Evolutionary conservation across 1,140 invertebrate species (phyloP).

Genomic region (Coptotermes formosanus): DNA sequence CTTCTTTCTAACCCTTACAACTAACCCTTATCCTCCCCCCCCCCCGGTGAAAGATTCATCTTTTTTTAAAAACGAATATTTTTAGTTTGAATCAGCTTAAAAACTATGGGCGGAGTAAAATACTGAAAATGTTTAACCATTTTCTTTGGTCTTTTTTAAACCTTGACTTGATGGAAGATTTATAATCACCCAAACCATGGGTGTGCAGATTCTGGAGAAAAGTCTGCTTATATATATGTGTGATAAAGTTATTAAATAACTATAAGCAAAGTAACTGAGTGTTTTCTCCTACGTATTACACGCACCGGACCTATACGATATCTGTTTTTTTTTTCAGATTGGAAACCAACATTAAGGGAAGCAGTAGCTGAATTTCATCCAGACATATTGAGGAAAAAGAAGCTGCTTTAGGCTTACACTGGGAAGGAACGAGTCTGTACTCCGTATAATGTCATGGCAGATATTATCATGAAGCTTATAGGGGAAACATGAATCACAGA

Average conservation of each 20-base stretch:
- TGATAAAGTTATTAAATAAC: not conserved
- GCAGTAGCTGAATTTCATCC: too few relatives aligned
- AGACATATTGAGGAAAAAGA: too few relatives aligned
- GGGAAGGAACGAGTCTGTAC: too few relatives aligned
- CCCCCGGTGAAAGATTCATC: not conserved
- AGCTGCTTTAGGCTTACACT: too few relatives aligned
- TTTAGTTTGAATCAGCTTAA: slow-evolving; percentile 17
- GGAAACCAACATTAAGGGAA: not conserved
- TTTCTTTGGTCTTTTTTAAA: not conserved
- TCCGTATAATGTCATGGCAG: too few relatives aligned
- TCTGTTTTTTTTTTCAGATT: not conserved
- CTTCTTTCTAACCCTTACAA: slow-evolving; percentile 18
- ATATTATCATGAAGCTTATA: too few relatives aligned
- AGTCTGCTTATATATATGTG: not conserved
- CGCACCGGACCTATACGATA: not conserved
- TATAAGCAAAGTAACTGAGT: not conserved
- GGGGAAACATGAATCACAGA: too few relatives aligned
- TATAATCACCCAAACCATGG: not conserved
- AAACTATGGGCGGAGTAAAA: not conserved
- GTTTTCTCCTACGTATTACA: not conserved
- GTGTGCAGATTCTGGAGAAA: not conserved
- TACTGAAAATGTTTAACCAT: slow-evolving; percentile 7
- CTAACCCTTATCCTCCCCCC: slow-evolving; percentile 2
- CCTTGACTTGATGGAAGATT: slow-evolving; percentile 1
- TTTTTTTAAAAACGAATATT: slow-evolving; percentile 17